Conservation (phyloP, 1,140 invertebrate species). For the Drosophila teissieri region DNA sequence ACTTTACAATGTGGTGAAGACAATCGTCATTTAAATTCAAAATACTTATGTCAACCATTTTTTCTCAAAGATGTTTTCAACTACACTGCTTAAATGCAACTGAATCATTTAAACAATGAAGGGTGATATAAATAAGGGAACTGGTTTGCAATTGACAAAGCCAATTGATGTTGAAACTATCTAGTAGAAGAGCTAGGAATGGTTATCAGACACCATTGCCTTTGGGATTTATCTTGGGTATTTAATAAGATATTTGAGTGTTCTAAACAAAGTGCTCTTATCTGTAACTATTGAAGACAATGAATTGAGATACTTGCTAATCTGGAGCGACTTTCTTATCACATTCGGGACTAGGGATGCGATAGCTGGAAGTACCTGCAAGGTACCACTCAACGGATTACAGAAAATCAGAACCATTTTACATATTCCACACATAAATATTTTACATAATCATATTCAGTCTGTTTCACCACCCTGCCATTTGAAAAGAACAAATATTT, state of each 20-base stretch:
- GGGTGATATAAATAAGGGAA: not conserved
- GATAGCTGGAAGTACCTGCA: not conserved
- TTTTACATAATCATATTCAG: not conserved
- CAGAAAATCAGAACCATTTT: not conserved
- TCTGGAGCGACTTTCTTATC: not conserved
- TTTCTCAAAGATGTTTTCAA: not conserved
- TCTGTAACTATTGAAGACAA: not conserved
- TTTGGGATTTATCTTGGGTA: not conserved
- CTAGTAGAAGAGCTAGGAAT: not conserved
- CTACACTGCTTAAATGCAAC: not conserved
- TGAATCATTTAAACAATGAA: not conserved
- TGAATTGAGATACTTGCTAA: not conserved
- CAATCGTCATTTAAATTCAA: constrained; percentile 30
- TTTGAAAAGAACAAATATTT: too few species aligned
- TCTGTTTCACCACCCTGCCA: not conserved
- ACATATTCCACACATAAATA: not conserved
- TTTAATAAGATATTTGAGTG: not conserved
- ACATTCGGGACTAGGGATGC: not conserved
- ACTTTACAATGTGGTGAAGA: constrained; percentile 14
- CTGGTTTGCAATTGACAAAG: too few species aligned
- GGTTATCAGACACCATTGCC: not conserved
- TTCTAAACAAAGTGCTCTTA: not conserved
- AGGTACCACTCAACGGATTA: not conserved
- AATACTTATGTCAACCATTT: constrained; percentile 6
- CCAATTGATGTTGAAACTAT: not conserved